Evolutionary conservation across 1,140 invertebrate species (phyloP).

Genomic region (Bombus polaris): DNA sequence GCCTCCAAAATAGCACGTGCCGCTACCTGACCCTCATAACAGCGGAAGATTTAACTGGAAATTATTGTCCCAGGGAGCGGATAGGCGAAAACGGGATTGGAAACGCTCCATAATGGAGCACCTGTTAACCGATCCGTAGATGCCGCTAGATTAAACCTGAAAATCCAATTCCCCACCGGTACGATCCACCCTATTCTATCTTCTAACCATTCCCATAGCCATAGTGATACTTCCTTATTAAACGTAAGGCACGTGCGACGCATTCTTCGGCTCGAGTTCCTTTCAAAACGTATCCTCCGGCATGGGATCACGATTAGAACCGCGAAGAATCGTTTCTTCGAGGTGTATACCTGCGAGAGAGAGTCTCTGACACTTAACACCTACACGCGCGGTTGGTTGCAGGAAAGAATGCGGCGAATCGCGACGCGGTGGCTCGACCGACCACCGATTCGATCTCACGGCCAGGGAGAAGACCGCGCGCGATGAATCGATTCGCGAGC

Average conservation of each 20-base stretch:
- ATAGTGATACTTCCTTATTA: constrained; percentile 10
- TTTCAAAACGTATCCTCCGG: background rate
- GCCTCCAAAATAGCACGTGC: constrained; percentile 13
- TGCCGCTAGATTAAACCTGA: constrained; percentile 24
- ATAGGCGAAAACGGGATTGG: background rate
- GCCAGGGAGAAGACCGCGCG: too few relatives aligned
- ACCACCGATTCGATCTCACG: constrained; percentile 5
- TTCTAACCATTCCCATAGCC: background rate
- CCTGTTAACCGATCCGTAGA: constrained; percentile 48
- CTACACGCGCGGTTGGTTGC: background rate
- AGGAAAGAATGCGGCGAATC: background rate
- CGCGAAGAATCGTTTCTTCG: background rate
- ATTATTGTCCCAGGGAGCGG: constrained; percentile 5
- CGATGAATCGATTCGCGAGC: constrained; percentile 20
- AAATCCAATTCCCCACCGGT: constrained; percentile 22
- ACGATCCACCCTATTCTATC: constrained; percentile 3
- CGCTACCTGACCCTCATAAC: constrained; percentile 29
- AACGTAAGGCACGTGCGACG: constrained; percentile 42
- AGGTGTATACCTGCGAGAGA: background rate
- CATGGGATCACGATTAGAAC: background rate
- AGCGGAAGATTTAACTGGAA: constrained; percentile 11
- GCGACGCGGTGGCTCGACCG: background rate
- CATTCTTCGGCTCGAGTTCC: background rate
- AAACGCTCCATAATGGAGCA: constrained; percentile 38
- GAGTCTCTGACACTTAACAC: background rate